Evolutionary conservation across 2,888 invertebrate genomes (phyloP).

Genomic region (Rhagophthalmus giganteus): DNA sequence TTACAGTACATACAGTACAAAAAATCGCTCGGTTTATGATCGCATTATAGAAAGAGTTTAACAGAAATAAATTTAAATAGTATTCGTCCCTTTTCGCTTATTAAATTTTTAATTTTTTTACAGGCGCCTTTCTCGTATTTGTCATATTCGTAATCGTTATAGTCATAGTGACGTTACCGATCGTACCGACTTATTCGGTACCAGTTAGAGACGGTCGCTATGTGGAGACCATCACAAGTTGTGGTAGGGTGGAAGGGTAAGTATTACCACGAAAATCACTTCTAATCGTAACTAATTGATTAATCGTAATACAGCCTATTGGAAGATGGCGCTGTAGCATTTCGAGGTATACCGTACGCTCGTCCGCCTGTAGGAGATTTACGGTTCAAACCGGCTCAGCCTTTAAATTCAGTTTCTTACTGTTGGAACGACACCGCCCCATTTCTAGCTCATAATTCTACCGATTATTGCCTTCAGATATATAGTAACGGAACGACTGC

Average conservation of each 20-base stretch:
- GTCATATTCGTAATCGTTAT: conserved; percentile 66
- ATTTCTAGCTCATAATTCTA: conserved; percentile 66
- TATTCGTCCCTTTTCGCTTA: not conserved
- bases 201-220: conserved; percentile 73
- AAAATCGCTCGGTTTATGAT: no score
- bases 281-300: not conserved
- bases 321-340: conserved; percentile 78
- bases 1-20: conserved; percentile 2
- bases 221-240: conserved; percentile 73
- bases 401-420: conserved; percentile 66
- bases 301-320: conserved; percentile 11
- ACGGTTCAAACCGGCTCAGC: conserved; percentile 72
- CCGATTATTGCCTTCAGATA: conserved; percentile 71
- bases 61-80: no score
- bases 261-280: conserved; percentile 25
- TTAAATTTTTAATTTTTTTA: conserved; percentile 39
- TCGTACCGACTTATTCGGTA: conserved; percentile 60
- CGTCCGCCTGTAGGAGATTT: conserved; percentile 69
- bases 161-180: conserved; percentile 64
- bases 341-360: conserved; percentile 82
- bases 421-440: conserved; percentile 75
- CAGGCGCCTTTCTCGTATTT: conserved; percentile 62
- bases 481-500: conserved; percentile 66
- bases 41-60: no score
- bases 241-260: conserved; percentile 80